A percentile compares a stretch with the other conserved stretches of the same genome.
These are phyloP conservation scores for Microdon myrmicae DNA, from an alignment of 2,888 invertebrate genomes.

Conservation along the genomic window DNA sequence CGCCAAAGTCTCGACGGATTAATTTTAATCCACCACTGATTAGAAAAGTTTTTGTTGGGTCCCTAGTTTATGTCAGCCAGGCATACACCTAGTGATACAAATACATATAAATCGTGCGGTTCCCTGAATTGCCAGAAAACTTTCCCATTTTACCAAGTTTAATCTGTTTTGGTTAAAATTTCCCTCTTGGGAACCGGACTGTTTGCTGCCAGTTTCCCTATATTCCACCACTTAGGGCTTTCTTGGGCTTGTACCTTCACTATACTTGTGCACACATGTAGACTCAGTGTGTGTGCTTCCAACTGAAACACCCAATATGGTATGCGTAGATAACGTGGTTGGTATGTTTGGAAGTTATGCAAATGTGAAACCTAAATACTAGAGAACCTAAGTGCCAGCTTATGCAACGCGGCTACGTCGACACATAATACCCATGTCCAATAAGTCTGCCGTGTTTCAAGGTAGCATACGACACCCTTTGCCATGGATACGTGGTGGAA, in stretches of 20 bases:
- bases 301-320: slow-evolving; percentile 23
- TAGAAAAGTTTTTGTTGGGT: slow-evolving; percentile 50
- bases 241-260: slow-evolving; percentile 5
- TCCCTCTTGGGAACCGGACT: slow-evolving; percentile 25
- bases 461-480: no score
- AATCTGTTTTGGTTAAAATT: slow-evolving; percentile 46
- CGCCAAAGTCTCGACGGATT: slow-evolving; percentile 42
- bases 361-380: slow-evolving; percentile 44
- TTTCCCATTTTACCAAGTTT: slow-evolving; percentile 45
- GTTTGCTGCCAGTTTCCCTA: no score
- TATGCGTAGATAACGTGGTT: not conserved
- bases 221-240: no score
- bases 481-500: no score
- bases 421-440: no score
- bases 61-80: slow-evolving; percentile 27
- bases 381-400: slow-evolving; percentile 46
- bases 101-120: slow-evolving; percentile 34
- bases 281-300: not conserved
- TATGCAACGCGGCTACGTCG: no score
- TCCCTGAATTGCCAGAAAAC: slow-evolving; percentile 39
- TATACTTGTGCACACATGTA: slow-evolving; percentile 6
- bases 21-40: slow-evolving; percentile 52
- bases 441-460: no score
- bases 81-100: not conserved
- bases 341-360: slow-evolving; percentile 25